These are phyloP conservation scores for Acipenser ruthenus DNA, from an alignment of 2,797 vertebrate genomes.

Conservation along the genomic window DNA sequence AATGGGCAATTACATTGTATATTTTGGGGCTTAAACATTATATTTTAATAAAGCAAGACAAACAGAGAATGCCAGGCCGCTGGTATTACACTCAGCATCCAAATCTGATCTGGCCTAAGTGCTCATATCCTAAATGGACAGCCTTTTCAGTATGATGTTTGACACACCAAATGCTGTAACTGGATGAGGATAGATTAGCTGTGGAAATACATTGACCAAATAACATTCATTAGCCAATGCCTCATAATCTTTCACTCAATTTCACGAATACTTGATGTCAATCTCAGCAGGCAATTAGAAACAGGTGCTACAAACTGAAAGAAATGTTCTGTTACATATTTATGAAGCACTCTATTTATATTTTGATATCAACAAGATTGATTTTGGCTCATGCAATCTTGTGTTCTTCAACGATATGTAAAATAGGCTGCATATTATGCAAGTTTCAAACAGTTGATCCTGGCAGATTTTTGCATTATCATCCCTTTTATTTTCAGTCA, in stretches of 20 bases:
- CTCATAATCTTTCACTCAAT: slow-evolving; percentile 32
- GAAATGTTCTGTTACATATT: slow-evolving; percentile 28
- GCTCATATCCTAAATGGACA: background rate
- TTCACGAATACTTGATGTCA: slow-evolving; percentile 35
- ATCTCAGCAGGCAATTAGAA: slow-evolving; percentile 33
- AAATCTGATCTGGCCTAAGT: background rate
- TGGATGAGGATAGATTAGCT: slow-evolving; percentile 16
- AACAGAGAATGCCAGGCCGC: background rate
- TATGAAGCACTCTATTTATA: background rate
- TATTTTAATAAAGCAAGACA: no score
- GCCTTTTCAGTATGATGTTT: background rate
- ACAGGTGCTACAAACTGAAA: slow-evolving; percentile 46
- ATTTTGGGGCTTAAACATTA: no score
- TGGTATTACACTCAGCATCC: background rate
- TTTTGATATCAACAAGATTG: no score
- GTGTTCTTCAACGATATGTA: no score
- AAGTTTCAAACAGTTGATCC: no score
- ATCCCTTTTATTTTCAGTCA: no score
- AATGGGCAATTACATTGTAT: no score
- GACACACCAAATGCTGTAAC: background rate
- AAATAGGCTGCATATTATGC: no score
- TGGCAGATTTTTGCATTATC: no score
- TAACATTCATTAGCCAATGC: slow-evolving; percentile 21
- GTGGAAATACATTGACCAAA: slow-evolving; percentile 11
- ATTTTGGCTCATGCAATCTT: no score